Percentiles rank a stretch among this genome's conserved stretches.
phyloP scores from a whole-genome alignment of 2,888 invertebrate species.

The Teinopalpus imperialis region DNA sequence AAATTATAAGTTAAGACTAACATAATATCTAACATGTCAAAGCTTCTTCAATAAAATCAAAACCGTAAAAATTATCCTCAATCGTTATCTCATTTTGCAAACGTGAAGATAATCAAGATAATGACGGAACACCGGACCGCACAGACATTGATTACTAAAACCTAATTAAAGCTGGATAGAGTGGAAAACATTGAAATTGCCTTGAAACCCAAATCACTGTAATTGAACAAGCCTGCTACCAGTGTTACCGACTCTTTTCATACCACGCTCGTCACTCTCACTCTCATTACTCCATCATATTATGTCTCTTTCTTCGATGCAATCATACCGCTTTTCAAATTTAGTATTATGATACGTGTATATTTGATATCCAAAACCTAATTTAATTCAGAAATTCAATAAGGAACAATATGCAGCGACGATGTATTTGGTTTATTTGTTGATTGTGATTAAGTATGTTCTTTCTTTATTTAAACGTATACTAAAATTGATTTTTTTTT shows the following conservation, averaged over 20 bases:
- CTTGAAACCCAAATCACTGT: slow-evolving; percentile 57
- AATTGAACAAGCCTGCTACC: slow-evolving; percentile 66
- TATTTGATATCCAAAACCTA: too few relatives aligned
- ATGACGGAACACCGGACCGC: slow-evolving; percentile 56
- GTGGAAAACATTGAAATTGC: slow-evolving; percentile 69
- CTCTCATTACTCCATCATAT: slow-evolving; percentile 33
- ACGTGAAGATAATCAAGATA: slow-evolving; percentile 66
- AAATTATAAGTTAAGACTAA: too few relatives aligned
- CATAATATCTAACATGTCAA: too few relatives aligned
- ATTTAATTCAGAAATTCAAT: too few relatives aligned
- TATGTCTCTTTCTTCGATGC: slow-evolving; percentile 44
- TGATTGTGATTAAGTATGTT: too few relatives aligned
- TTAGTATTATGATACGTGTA: too few relatives aligned
- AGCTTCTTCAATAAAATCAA: neutral
- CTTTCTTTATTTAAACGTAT: too few relatives aligned
- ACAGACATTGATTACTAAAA: slow-evolving; percentile 72
- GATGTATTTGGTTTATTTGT: too few relatives aligned
- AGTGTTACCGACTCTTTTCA: slow-evolving; percentile 59
- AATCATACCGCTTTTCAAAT: too few relatives aligned
- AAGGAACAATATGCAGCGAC: too few relatives aligned
- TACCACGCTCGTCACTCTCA: slow-evolving; percentile 61
- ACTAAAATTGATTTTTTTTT: too few relatives aligned
- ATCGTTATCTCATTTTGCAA: slow-evolving; percentile 53
- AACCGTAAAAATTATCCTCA: neutral
- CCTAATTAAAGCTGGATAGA: slow-evolving; percentile 64